Conservation (phyloP, 2,113 vertebrate genomes). For the Aegotheles bennettii region DNA sequence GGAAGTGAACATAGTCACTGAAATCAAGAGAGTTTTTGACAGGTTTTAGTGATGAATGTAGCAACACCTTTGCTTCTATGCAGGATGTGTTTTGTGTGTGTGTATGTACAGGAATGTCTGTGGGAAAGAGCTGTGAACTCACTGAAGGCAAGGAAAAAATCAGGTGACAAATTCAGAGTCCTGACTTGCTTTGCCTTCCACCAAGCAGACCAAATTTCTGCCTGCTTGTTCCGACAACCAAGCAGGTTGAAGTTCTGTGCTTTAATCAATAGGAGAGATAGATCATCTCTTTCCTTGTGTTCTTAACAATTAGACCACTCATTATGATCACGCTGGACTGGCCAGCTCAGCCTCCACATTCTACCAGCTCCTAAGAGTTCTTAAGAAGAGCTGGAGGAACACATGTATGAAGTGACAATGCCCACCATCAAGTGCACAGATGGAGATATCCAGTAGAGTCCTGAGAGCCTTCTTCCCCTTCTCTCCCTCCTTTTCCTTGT, state of each 20-base stretch:
- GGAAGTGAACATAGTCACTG: constrained; percentile 59
- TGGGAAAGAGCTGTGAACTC: not conserved
- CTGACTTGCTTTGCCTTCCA: not conserved
- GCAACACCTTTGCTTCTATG: no score
- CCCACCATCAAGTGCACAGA: not conserved
- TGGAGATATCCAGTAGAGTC: no score
- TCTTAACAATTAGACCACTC: not conserved
- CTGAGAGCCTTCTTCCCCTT: no score
- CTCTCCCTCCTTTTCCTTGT: no score
- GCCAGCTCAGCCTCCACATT: not conserved
- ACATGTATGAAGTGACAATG: no score
- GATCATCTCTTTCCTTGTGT: not conserved
- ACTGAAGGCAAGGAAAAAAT: not conserved
- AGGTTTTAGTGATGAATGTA: rapidly evolving
- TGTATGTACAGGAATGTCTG: not conserved
- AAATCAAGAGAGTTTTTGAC: not conserved
- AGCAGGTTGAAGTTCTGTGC: not conserved
- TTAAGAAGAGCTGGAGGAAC: not conserved
- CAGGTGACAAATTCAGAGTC: not conserved
- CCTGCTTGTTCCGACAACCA: not conserved
- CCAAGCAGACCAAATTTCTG: not conserved
- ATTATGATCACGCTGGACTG: not conserved
- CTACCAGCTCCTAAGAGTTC: not conserved
- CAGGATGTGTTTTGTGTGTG: not conserved
- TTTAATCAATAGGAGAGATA: not conserved